A percentile compares a stretch with the other conserved stretches of the same genome.
Conservation (phyloP, 2,797 vertebrate species). For the Poecilia velifera region DNA sequence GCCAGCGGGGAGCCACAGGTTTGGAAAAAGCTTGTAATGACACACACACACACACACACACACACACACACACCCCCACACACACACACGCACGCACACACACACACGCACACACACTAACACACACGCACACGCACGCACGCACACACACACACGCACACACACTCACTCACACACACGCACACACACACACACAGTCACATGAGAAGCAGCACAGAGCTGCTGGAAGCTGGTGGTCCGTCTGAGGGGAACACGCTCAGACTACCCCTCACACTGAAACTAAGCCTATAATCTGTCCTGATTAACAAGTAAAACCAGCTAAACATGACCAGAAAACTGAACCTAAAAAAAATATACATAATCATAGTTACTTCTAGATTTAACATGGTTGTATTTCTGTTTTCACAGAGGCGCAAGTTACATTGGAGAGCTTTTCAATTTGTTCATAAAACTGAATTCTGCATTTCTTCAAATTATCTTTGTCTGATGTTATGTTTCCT, state of each 20-base stretch:
- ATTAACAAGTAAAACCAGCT: neutral
- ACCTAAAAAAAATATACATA: neutral
- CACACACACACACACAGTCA: too few relatives aligned
- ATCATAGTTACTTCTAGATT: neutral
- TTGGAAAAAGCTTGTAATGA: conserved; percentile 13
- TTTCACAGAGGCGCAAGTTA: neutral
- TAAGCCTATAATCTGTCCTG: neutral
- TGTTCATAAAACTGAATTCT: neutral
- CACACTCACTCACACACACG: neutral
- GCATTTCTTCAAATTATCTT: neutral
- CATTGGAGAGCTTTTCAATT: neutral
- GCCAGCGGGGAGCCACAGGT: conserved; percentile 63
- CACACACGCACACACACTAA: neutral
- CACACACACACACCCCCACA: too few relatives aligned
- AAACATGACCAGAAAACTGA: neutral
- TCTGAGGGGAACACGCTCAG: neutral
- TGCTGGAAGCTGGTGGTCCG: neutral
- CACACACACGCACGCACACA: too few relatives aligned
- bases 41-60: neutral
- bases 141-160: too few relatives aligned
- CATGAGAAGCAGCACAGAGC: neutral
- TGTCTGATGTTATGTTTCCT: neutral
- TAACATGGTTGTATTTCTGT: neutral
- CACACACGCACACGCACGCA: too few relatives aligned
- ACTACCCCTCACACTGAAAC: neutral